Evolutionary conservation across 2,888 invertebrate genomes (phyloP), one percentile per base, ranked within the genome.

Genomic region (Philonicus albiceps): DNA sequence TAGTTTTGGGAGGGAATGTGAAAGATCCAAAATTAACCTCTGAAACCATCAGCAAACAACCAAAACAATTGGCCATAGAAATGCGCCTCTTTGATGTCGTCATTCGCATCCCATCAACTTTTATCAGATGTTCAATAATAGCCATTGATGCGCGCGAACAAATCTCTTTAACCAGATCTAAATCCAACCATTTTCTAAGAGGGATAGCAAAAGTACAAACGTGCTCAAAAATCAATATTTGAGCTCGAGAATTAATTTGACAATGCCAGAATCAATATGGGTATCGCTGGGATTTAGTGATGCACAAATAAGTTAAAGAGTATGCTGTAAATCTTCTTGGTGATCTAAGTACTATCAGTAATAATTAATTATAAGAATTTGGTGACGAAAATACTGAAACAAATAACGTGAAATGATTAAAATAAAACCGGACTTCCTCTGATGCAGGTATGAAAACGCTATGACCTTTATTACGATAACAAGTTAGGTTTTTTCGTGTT

Each of bases 161-260:
- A 83, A 55, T 49, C 72, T 74, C 53, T 64, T 83, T 37, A 84
- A 84, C 84, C 64, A 64, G 55, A 64, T 64, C 22, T 64, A 27
- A 64, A 7, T 64, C 22, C 7, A 64, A 27, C 19, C 64, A 22
- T 64, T 64, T 64, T 64, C 64, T 40, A 34, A 55, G 80, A 81
- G 64, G 43, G 86, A 72, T 84, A 84, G 76, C 83, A 86, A 84
- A 75, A 85, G 74, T 84, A 87, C 49, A 85, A 75, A 75, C 19
- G 37, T 80, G 85, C 87, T 85, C 80, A 85, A 87, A 87, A 87
- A 87, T 87, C 87, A 87, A 87, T 87, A 87, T 87, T 87, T 87
- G 87, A 85, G 40, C 73, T 72, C 55, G 73, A 75, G 73, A 85
- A 87, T 87, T 87, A 85, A 80, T 78, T 85, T 43, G 34, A 76